Percentiles rank a stretch among this genome's conserved stretches.
Conservation (phyloP, 2,113 vertebrate genomes). For the Raja brachyura region DNA sequence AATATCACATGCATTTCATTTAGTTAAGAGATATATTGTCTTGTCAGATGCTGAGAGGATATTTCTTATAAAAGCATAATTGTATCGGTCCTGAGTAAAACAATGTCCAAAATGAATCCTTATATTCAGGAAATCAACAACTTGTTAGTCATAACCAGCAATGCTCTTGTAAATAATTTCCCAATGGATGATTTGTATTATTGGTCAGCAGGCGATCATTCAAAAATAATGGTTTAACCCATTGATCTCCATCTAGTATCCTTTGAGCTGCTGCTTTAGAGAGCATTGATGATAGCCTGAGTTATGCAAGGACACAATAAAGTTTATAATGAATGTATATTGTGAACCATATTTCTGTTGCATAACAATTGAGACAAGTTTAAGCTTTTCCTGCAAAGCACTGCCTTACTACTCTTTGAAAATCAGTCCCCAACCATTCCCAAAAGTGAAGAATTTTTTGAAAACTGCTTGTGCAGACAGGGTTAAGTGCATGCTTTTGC, state of each 20-base stretch:
- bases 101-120: not conserved
- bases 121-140: conserved; percentile 1
- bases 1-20: conserved; percentile 5
- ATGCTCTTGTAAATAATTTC: not conserved
- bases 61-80: not conserved
- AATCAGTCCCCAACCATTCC: not conserved
- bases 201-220: not conserved
- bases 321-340: not conserved
- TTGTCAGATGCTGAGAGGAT: not conserved
- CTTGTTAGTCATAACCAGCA: not conserved
- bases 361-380: not conserved
- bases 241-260: not conserved
- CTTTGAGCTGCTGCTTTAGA: not conserved
- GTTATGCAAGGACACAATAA: not conserved
- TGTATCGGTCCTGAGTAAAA: not conserved
- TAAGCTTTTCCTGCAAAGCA: not conserved
- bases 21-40: not conserved
- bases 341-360: not conserved
- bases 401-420: not conserved
- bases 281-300: not conserved
- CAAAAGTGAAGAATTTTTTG: not conserved
- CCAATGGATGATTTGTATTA: not conserved
- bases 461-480: not conserved
- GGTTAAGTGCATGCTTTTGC: conserved; percentile 4
- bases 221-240: not conserved